Base-by-base conservation (phyloP, 2,113 vertebrate species). In the Pheucticus melanocephalus region DNA sequence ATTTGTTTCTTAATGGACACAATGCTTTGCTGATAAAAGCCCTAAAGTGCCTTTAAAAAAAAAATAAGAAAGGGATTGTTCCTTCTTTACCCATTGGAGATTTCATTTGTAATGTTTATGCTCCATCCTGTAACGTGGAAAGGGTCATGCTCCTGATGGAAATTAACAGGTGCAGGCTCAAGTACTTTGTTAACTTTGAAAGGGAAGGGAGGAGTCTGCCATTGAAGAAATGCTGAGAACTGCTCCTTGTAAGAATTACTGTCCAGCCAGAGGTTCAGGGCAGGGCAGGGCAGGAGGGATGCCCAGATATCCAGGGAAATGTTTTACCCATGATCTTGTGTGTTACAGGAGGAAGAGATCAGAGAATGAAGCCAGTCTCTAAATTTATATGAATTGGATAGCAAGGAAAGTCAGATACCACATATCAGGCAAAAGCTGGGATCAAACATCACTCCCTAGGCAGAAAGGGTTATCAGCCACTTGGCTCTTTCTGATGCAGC, bases 1-100 rank as follows among this genome's bases (percentile, higher is more conserved):
- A 98, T 98, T 98, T 98, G 95, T 97, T 97, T 98, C 97, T 97
- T 98, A 98, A 98, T 98, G 97, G 97, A 95, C 80, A 75, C 31
- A 61, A 96, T 91, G 86, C 84, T 93, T 98, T 94, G 75, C 97
- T 96, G 91, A 86, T 97, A 97, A 98, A 98, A 98, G 97, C 97
- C 84, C 91, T 97, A 92, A 98, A 98, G 97, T 97, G 93, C 94
- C 96, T 95, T 98, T 75, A 63, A 90, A 91, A 81, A 78, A 97
- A 97, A 93, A 51, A 60, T 86, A 94, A 90, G 93, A 94, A 97
- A 96, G 75, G 87, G 93, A 97, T 97, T 97, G 88, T 95, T 95
- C 80, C 59, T 97, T 96, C 92, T 90, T 96, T 94, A 71, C 65
- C 76, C 88, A 64, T 73, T 83, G 92, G 93, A 94, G 72, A 71